Conservation (phyloP, 2,113 vertebrate species). For the Datnioides undecimradiatus region DNA sequence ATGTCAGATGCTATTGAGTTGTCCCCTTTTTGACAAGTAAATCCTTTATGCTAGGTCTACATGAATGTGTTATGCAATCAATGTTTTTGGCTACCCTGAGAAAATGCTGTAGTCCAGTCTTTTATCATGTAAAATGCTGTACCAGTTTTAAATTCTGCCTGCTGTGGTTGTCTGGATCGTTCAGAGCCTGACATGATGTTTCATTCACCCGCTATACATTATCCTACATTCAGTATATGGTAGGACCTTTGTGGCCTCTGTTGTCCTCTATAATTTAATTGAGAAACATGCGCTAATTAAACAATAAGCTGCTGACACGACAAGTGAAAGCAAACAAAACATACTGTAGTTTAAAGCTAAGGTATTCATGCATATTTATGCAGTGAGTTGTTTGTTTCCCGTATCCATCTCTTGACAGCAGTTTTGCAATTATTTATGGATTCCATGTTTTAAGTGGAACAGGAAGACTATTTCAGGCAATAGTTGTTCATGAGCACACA, state of each 20-base stretch:
- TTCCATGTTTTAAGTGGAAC: conserved; percentile 65
- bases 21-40: neutral
- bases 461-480: conserved; percentile 72
- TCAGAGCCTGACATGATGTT: too few species aligned
- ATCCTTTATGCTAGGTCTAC: neutral
- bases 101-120: neutral
- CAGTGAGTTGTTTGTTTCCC: conserved; percentile 53
- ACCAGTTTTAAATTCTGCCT: too few species aligned
- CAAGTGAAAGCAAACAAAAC: conserved; percentile 8
- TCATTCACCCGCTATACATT: neutral
- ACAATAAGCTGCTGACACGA: neutral
- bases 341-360: conserved; percentile 2
- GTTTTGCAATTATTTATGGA: conserved; percentile 69
- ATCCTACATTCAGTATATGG: neutral
- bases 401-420: conserved; percentile 63
- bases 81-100: neutral
- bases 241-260: neutral
- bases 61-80: neutral
- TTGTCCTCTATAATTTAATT: neutral
- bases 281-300: neutral
- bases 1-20: neutral
- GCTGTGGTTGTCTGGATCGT: too few species aligned
- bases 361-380: conserved; percentile 52
- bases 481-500: conserved; percentile 44
- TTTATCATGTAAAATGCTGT: too few species aligned